Conservation (phyloP, 1,140 invertebrate species). For the Ectropis grisescens region DNA sequence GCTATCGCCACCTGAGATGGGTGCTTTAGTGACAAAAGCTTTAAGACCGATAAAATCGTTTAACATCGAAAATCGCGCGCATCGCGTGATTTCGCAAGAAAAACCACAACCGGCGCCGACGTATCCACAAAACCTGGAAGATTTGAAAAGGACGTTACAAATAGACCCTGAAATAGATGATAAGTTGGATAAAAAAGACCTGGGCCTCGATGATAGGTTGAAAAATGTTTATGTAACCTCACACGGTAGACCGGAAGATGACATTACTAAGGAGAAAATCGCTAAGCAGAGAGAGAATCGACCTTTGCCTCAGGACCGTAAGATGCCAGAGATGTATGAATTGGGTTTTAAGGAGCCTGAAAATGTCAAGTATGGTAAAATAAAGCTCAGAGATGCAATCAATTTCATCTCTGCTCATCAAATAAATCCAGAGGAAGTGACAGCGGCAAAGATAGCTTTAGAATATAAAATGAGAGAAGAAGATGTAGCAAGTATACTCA, state of each 20-base stretch:
- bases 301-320: conserved; percentile 35
- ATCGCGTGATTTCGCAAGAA: conserved; percentile 75
- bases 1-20: conserved; percentile 59
- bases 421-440: conserved; percentile 70
- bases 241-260: conserved; percentile 41
- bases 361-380: conserved; percentile 61
- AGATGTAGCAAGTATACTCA: conserved; percentile 59
- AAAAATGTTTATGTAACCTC: conserved; percentile 81
- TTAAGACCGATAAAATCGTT: conserved; percentile 64
- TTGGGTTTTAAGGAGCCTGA: conserved; percentile 72
- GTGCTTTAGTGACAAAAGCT: conserved; percentile 53
- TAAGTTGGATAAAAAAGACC: conserved; percentile 72
- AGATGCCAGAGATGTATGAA: conserved; percentile 41
- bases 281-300: conserved; percentile 18
- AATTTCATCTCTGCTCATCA: conserved; percentile 76
- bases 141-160: conserved; percentile 74
- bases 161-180: conserved; percentile 72
- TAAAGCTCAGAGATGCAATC: conserved; percentile 67
- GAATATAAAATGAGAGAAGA: conserved; percentile 76
- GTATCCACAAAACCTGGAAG: conserved; percentile 70
- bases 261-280: conserved; percentile 36
- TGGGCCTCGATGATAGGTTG: conserved; percentile 71
- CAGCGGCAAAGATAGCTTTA: conserved; percentile 71
- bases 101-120: conserved; percentile 78
- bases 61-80: conserved; percentile 80